These are phyloP conservation scores for Glaucomys volans DNA, from an alignment of 2,113 vertebrate genomes.

Conservation along the genomic window DNA sequence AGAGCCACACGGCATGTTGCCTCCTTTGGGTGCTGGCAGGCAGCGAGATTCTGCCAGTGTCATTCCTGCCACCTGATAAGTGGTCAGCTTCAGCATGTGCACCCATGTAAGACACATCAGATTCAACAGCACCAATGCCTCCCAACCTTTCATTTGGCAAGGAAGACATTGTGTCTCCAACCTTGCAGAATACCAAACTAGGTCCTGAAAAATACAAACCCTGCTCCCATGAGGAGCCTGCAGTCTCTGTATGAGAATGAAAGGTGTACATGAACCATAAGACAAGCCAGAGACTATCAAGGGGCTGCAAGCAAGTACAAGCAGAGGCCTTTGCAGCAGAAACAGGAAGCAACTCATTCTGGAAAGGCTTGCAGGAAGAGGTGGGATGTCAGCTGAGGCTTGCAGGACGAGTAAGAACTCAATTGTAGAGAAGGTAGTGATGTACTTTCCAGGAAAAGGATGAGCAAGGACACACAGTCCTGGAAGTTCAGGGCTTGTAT, in stretches of 20 bases:
- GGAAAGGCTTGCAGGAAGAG: not conserved
- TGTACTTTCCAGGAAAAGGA: not conserved
- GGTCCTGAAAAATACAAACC: not conserved
- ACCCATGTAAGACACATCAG: not conserved
- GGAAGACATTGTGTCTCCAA: not conserved
- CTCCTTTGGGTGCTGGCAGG: not conserved
- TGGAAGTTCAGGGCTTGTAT: not conserved
- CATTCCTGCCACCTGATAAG: not conserved
- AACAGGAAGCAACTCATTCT: not conserved
- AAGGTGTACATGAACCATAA: not conserved
- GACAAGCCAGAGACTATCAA: not conserved
- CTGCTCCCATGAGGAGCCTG: not conserved
- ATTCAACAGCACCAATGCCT: not conserved
- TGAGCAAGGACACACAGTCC: not conserved
- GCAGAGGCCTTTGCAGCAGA: not conserved
- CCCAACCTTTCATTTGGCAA: not conserved
- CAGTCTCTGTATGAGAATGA: not conserved
- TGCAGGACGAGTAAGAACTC: not conserved
- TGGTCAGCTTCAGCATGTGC: not conserved
- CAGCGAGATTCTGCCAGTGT: not conserved
- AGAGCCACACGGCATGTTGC: accelerated
- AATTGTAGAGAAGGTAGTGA: not conserved
- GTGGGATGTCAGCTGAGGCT: not conserved
- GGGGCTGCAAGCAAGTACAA: not conserved
- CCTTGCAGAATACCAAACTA: not conserved